Percentiles rank a stretch among this genome's conserved stretches.
phyloP scores from a whole-genome alignment of 2,113 vertebrate genomes.

The Circaetus cinerascens region DNA sequence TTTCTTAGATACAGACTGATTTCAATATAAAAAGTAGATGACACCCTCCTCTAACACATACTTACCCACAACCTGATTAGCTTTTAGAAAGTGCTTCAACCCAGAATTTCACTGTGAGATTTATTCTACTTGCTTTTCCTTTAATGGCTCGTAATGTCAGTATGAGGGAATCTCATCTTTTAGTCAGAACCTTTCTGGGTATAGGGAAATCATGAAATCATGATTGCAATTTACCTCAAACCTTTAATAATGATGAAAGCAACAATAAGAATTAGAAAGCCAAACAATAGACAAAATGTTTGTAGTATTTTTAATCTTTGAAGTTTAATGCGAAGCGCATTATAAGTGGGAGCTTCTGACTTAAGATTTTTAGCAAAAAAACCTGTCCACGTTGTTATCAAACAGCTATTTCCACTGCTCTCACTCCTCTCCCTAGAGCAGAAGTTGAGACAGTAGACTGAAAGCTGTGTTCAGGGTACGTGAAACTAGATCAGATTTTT shows the following conservation, averaged over 20 bases:
- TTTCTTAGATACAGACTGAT: neutral
- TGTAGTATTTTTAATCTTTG: neutral
- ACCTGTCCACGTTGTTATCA: rapidly evolving
- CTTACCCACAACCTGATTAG: neutral
- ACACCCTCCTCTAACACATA: neutral
- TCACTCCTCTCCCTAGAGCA: neutral
- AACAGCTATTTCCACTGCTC: neutral
- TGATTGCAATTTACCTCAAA: neutral
- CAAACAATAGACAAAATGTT: neutral
- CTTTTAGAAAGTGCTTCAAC: neutral
- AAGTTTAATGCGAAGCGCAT: neutral
- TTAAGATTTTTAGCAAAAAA: neutral
- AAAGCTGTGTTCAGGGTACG: neutral
- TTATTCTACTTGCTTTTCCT: neutral
- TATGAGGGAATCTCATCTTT: neutral
- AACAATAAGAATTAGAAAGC: neutral
- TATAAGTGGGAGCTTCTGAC: neutral
- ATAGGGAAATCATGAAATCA: neutral
- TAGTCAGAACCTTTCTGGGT: neutral
- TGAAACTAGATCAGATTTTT: neutral
- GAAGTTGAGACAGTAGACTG: neutral
- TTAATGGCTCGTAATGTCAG: neutral
- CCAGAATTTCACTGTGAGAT: neutral
- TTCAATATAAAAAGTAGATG: neutral
- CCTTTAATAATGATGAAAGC: neutral